Evolutionary conservation across 1,140 invertebrate species (phyloP), one percentile per base, ranked within the genome.

Genomic region (Heliothis subflexa): DNA sequence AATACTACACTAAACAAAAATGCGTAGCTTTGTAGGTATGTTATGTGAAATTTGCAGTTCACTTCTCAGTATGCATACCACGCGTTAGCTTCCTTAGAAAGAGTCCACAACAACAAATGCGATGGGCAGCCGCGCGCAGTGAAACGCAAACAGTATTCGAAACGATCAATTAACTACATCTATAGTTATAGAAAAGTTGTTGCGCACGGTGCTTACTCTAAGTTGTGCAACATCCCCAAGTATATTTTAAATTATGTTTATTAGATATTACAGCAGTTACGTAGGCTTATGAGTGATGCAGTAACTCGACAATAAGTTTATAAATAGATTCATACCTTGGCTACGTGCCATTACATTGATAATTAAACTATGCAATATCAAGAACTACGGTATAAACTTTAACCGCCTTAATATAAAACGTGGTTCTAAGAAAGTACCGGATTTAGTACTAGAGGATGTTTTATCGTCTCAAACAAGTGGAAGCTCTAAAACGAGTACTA

Each of bases 1-100:
- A 50, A 47, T 21, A 66, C 10, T 16, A 52, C 5, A n/a, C 14
- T 9, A 13, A 70, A 33, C 66, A 28, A 70, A 52, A 59, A 47
- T n/a, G 13, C 18, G 40, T 61, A 74, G 54, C 5, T 28, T 18
- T 45, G 33, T 61, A 33, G 54, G 54, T 45, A 73, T 28, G 72
- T 62, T 80, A 80, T 83, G 84, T 85, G 81, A 85, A 83, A 83
- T 85, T 85, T 70, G 59, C 81, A 72, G 76, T 68, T 55, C 61
- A 77, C 72, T 75, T 72, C 28, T 80, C 72, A 70, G 78, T 77
- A 86, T 86, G 82, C 84, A 84, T 82, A 78, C 81, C 84, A 75
- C 81, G 78, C 45, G 40, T 47, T 49, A 16, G 28, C 59, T 49
- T 59, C 81, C 78, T 83, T 82, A 79, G 75, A 79, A 82, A 80